A percentile compares a stretch with the other conserved stretches of the same genome.
Evolutionary conservation across 2,797 vertebrate species (phyloP).

Genomic region (Petrocephalus sullivani): DNA sequence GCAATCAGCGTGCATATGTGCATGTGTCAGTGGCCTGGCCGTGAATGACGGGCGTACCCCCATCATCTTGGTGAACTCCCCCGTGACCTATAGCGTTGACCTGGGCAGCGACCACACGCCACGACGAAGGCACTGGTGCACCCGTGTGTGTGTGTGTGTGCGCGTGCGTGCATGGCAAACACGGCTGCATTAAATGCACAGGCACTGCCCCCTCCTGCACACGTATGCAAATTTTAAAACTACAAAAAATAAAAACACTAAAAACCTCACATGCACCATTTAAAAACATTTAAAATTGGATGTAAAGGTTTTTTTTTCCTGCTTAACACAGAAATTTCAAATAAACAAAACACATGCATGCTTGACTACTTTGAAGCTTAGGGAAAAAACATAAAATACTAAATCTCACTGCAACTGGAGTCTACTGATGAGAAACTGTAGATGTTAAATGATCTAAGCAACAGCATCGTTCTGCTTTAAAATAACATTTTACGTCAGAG

Average conservation of each 20-base stretch:
- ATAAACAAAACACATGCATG: constrained; percentile 45
- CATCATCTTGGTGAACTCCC: background rate
- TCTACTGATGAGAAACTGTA: background rate
- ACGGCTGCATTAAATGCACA: constrained; percentile 35
- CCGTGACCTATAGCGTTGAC: background rate
- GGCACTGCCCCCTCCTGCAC: constrained; percentile 1
- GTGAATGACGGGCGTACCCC: background rate
- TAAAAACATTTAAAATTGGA: constrained; percentile 47
- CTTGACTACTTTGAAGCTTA: constrained; percentile 23
- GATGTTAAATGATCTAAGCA: background rate
- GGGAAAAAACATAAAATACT: constrained; percentile 13
- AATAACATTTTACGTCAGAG: background rate
- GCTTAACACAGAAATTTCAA: background rate
- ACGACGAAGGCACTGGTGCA: background rate
- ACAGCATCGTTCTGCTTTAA: constrained; percentile 4
- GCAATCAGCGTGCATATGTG: background rate
- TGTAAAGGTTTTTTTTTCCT: constrained; percentile 27
- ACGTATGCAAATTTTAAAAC: constrained; percentile 26
- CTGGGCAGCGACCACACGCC: background rate
- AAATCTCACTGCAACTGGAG: background rate
- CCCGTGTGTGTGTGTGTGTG: background rate
- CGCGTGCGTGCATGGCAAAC: background rate
- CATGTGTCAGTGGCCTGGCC: background rate
- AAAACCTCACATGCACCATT: constrained; percentile 50
- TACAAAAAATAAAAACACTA: constrained; percentile 21